Evolutionary conservation across 2,113 vertebrate genomes (phyloP).

Genomic region (Typhlomys cinereus): DNA sequence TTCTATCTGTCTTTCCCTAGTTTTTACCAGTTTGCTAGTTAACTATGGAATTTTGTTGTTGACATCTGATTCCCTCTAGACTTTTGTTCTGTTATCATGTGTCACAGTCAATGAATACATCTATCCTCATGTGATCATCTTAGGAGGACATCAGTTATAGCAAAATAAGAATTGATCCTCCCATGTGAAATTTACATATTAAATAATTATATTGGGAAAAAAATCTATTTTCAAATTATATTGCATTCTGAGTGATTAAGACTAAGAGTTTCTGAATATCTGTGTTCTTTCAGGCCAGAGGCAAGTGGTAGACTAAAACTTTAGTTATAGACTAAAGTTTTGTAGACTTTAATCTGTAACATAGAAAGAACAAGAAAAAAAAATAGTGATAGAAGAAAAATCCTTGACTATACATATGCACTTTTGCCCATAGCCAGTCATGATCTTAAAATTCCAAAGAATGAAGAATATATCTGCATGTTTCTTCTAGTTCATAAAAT

Average conservation of each 20-base stretch:
- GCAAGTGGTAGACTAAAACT: accelerated
- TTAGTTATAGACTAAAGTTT: no score
- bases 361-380: neutral
- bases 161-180: neutral
- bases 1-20: neutral
- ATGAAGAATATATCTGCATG: neutral
- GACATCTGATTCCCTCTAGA: accelerated
- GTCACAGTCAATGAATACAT: accelerated
- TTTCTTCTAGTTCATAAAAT: neutral
- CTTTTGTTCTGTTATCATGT: neutral
- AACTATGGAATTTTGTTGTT: neutral
- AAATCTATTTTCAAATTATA: neutral
- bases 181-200: neutral
- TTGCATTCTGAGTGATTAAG: neutral
- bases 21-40: neutral
- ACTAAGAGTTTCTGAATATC: neutral
- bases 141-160: neutral
- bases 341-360: neutral
- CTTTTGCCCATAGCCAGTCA: neutral
- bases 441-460: neutral
- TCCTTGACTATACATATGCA: neutral
- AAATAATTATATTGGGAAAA: neutral
- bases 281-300: neutral
- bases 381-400: neutral
- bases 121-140: neutral